Evolutionary conservation across 2,113 vertebrate genomes (phyloP).

Genomic region (Laterallus jamaicensis): DNA sequence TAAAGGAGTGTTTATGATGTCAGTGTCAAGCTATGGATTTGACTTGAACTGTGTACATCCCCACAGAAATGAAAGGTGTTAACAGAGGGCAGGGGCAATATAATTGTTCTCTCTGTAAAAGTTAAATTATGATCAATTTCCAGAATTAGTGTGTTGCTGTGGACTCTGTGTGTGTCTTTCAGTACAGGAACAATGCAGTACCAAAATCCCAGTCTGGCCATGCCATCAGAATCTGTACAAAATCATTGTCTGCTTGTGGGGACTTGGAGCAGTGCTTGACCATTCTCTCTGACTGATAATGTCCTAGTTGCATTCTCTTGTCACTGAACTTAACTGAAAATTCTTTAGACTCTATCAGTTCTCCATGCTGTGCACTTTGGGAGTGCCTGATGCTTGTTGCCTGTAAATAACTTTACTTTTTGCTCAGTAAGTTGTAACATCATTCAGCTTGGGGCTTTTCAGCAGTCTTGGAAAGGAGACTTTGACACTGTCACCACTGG

Average conservation of each 20-base stretch:
- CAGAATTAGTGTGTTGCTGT: neutral
- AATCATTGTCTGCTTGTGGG: neutral
- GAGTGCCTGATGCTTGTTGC: neutral
- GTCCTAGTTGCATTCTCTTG: neutral
- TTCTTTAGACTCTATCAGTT: neutral
- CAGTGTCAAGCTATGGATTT: neutral
- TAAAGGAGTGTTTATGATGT: neutral
- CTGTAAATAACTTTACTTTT: neutral
- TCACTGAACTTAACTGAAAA: neutral
- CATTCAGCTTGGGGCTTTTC: neutral
- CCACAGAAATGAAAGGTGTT: neutral
- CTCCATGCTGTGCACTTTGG: rapidly evolving
- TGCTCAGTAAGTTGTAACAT: neutral
- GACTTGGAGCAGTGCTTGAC: neutral
- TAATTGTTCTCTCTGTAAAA: neutral
- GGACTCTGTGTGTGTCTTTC: neutral
- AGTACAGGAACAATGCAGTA: neutral
- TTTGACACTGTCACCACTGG: neutral
- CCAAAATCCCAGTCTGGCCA: neutral
- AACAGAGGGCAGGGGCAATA: neutral
- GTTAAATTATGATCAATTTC: neutral
- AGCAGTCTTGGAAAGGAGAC: neutral
- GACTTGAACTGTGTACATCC: neutral
- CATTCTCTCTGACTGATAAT: neutral
- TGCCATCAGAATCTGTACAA: neutral